A percentile compares a stretch with the other conserved stretches of the same genome.
These are phyloP conservation scores for Meloidogyne floridensis DNA, from an alignment of 1,140 invertebrate species.

Conservation along the genomic window DNA sequence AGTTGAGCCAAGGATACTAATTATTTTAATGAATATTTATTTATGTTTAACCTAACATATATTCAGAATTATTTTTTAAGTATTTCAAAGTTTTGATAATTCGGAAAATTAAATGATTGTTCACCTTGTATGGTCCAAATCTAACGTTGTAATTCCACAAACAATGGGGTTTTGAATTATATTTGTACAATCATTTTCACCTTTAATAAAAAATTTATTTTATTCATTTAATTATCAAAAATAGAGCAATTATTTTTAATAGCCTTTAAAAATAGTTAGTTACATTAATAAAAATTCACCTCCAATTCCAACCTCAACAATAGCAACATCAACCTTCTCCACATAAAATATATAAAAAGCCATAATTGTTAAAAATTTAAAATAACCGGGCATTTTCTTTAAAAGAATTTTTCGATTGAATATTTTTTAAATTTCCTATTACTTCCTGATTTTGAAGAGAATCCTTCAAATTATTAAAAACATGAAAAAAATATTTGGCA, in stretches of 20 bases:
- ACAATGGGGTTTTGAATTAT: constrained; percentile 78
- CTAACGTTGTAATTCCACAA: constrained; percentile 86
- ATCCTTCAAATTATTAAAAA: constrained; percentile 74
- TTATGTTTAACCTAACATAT: background rate
- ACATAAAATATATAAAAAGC: constrained; percentile 84
- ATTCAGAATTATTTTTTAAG: too few relatives aligned
- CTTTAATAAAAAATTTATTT: constrained; percentile 64
- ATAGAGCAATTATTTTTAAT: too few relatives aligned
- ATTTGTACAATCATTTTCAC: constrained; percentile 91
- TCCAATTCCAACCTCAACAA: constrained; percentile 96
- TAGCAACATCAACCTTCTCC: constrained; percentile 83
- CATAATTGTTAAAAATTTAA: constrained; percentile 88
- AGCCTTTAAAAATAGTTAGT: background rate
- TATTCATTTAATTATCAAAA: too few relatives aligned
- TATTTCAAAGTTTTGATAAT: background rate
- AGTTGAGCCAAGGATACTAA: constrained; percentile 79
- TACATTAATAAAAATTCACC: background rate
- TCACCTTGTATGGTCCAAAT: constrained; percentile 78
- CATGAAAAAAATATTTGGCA: constrained; percentile 78
- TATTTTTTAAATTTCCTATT: constrained; percentile 27
- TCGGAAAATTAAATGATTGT: too few relatives aligned
- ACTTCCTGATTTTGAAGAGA: constrained; percentile 15
- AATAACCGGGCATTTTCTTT: constrained; percentile 82
- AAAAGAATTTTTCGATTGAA: background rate
- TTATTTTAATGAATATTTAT: constrained; percentile 56